Base-by-base conservation (phyloP, 2,113 vertebrate genomes). In the Bubalus kerabau region DNA sequence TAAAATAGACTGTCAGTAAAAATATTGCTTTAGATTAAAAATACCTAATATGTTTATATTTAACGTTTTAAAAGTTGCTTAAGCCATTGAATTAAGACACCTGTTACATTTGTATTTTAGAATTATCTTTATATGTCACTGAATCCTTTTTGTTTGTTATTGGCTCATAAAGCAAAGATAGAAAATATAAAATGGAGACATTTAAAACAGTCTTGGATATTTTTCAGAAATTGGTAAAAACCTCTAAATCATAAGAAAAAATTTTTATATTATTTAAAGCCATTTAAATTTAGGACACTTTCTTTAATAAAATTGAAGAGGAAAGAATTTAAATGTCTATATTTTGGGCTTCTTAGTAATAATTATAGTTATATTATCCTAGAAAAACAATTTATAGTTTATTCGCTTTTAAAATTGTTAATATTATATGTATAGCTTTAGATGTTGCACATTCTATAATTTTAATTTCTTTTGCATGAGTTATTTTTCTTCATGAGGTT, bases 221-320 rank as follows among this genome's bases (percentile, higher is more conserved):
- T n/a, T 89, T 50, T 78, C 54, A 95, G 28, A 67, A 86, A 87
- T 2, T 89, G 62, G 21, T 71, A 87, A 50, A 95, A 82, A 82
- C 5, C 40, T 95, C 16, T 30, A 92, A 95, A 32, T 13, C 7
- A 30, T 83, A 56, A 64, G 90, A 81, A 78, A 87, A 86, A 11
- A 59, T 89, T 2, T 96, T 93, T 71, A 19, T 62, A 2, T 52
- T 90, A 74, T 85, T 95, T 71, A 89, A 94, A 94, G 21, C 13
- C 36, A 94, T 93, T 91, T 96, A 93, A 80, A 84, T 88, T 76
- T 97, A 89, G 14, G 6, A 87, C 32, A 60, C 74, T 96, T 95
- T 86, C n/a, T 26, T 88, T 10, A 95, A 76, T 93, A 93, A 82
- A 93, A 32, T 57, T 86, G 28, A 89, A 93, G 67, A 76, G 19